Percentiles rank a stretch among this genome's conserved stretches.
These are phyloP conservation scores for Drosophila limbata DNA, from an alignment of 2,888 invertebrate species.

Conservation along the genomic window DNA sequence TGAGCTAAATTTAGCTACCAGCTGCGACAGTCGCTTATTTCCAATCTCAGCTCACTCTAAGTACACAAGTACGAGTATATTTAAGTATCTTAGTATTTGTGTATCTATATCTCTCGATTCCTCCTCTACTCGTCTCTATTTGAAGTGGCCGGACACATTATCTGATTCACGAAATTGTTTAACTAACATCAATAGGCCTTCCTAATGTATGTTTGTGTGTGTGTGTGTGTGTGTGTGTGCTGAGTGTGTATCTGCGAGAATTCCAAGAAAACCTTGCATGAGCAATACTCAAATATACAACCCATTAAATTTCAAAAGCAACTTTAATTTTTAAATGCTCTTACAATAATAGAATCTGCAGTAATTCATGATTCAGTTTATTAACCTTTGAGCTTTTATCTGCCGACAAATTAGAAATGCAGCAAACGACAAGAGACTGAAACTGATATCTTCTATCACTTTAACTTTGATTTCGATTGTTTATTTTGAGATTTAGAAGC, in stretches of 20 bases:
- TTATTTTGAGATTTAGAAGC: no score
- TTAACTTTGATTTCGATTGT: background rate
- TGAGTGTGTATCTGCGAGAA: slow-evolving; percentile 1
- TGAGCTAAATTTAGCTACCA: slow-evolving; percentile 45
- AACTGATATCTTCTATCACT: background rate
- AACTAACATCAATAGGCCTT: slow-evolving; percentile 38
- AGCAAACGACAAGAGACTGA: background rate
- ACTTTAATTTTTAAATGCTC: slow-evolving; percentile 10
- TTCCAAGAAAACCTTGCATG: slow-evolving; percentile 41
- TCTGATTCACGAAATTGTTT: slow-evolving; percentile 31
- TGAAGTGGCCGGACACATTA: slow-evolving; percentile 25
- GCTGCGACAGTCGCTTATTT: slow-evolving; percentile 45
- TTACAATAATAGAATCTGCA: background rate
- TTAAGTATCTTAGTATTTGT: slow-evolving; percentile 18
- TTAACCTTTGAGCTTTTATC: background rate
- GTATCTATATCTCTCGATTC: background rate
- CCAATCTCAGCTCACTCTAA: slow-evolving; percentile 60
- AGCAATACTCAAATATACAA: slow-evolving; percentile 20
- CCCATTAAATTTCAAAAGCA: slow-evolving; percentile 13
- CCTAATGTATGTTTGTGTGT: background rate
- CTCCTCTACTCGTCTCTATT: background rate
- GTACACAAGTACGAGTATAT: slow-evolving; percentile 1
- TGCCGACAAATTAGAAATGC: background rate
- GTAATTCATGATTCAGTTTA: background rate
- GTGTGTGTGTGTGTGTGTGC: background rate